Evolutionary conservation across 2,113 vertebrate genomes (phyloP).

Genomic region (Seriola dumerili): DNA sequence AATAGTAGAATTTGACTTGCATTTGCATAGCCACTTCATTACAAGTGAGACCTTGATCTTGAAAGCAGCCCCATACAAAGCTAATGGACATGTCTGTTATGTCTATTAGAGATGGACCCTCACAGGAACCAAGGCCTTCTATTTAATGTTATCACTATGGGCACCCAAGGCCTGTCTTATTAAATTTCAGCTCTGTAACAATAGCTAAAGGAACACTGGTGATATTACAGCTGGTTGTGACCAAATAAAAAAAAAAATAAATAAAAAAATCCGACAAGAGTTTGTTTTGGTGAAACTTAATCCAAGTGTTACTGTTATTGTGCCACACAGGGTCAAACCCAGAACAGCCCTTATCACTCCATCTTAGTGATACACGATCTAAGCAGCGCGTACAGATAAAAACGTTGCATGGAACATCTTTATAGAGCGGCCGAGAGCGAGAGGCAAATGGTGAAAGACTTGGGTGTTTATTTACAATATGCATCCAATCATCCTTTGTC

Average conservation of each 20-base stretch:
- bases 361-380: conserved; percentile 56
- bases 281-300: conserved; percentile 60
- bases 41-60: conserved; percentile 83
- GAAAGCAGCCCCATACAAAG: conserved; percentile 77
- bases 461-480: conserved; percentile 83
- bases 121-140: conserved; percentile 54
- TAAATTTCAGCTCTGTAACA: conserved; percentile 59
- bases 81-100: conserved; percentile 77
- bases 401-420: conserved; percentile 63
- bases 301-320: conserved; percentile 47
- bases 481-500: conserved; percentile 80
- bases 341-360: conserved; percentile 62
- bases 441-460: conserved; percentile 58
- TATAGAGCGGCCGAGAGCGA: conserved; percentile 44
- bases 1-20: conserved; percentile 75
- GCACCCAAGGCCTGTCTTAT: conserved; percentile 54
- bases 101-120: conserved; percentile 64
- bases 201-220: conserved; percentile 34
- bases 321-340: conserved; percentile 57
- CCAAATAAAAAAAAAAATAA: not conserved
- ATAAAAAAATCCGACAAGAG: conserved; percentile 5
- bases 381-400: conserved; percentile 47
- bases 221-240: conserved; percentile 14
- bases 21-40: conserved; percentile 81
- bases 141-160: conserved; percentile 61